A percentile compares a stretch with the other conserved stretches of the same genome.
phyloP scores from a whole-genome alignment of 2,888 invertebrate genomes.

The Hirtodrosophila duncani region DNA sequence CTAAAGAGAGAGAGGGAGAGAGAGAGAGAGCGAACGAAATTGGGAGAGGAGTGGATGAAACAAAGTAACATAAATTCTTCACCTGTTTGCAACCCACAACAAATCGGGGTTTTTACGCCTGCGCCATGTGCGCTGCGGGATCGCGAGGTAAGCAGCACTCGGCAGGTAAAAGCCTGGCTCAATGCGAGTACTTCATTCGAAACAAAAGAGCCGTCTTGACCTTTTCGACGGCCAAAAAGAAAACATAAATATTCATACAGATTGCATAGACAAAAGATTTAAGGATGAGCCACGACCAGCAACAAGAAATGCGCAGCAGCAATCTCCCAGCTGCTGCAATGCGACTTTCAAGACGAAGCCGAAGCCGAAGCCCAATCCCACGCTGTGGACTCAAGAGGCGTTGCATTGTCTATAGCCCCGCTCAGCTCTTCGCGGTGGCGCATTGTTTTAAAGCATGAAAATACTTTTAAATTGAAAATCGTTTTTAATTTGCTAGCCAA shows the following conservation, averaged over 20 bases:
- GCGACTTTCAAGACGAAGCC: conserved; percentile 6
- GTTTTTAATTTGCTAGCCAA: conserved; percentile 22
- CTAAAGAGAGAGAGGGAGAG: conserved; percentile 4
- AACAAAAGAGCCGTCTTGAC: conserved; percentile 44
- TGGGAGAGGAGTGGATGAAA: too few species aligned
- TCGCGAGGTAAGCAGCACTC: conserved; percentile 24
- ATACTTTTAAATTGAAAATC: conserved; percentile 67
- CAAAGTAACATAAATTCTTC: conserved; percentile 30
- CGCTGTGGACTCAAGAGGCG: conserved; percentile 58
- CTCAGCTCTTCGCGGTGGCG: conserved; percentile 14
- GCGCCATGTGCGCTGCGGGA: conserved; percentile 33
- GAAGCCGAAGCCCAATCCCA: conserved; percentile 40
- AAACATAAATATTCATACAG: too few species aligned
- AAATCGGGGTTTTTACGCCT: conserved; percentile 58
- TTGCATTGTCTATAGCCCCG: conserved; percentile 46
- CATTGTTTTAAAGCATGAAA: conserved; percentile 52
- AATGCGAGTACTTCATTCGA: conserved; percentile 37
- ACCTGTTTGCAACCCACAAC: conserved; percentile 56
- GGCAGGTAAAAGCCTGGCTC: conserved; percentile 50
- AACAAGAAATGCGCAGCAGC: conserved; percentile 36
- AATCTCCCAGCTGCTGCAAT: conserved; percentile 5
- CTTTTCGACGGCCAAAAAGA: conserved; percentile 17
- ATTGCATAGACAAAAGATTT: conserved; percentile 18
- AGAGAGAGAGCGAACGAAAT: conserved; percentile 2
- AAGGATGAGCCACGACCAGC: too few species aligned